These are phyloP conservation scores for Acanthaster planci DNA, from an alignment of 35 echinoderm and acorn worm species.

Conservation along the genomic window DNA sequence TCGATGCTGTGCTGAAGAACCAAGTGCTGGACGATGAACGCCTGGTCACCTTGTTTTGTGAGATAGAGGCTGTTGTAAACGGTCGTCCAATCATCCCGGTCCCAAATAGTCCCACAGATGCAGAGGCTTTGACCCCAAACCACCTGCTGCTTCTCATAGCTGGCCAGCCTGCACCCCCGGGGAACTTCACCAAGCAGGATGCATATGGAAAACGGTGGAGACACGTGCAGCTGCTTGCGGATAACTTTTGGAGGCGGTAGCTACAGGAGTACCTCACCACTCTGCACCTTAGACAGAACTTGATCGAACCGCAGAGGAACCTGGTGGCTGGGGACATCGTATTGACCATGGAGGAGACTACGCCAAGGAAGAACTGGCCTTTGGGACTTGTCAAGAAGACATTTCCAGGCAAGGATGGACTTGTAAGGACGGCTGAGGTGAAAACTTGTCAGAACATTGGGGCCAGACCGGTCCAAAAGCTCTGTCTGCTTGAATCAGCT, in stretches of 20 bases:
- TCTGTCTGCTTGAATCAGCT: constrained; percentile 9
- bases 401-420: constrained; percentile 37
- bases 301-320: constrained; percentile 11
- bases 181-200: background rate
- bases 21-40: constrained; percentile 32
- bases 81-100: constrained; percentile 29
- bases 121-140: constrained; percentile 40
- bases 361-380: constrained; percentile 23
- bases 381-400: constrained; percentile 10
- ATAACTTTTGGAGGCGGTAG: constrained; percentile 24
- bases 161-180: background rate
- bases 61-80: constrained; percentile 29
- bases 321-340: constrained; percentile 11
- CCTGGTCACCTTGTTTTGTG: constrained; percentile 33
- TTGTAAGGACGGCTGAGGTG: constrained; percentile 36
- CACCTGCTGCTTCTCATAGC: constrained; percentile 19
- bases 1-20: constrained; percentile 23
- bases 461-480: constrained; percentile 31
- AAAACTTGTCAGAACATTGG: constrained; percentile 17
- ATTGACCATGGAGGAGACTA: background rate
- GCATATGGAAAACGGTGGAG: background rate
- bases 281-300: constrained; percentile 7
- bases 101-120: constrained; percentile 3
- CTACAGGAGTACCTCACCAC: background rate
- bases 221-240: background rate